Conservation (phyloP, 2,888 invertebrate species). For the Drosophila yooni region DNA sequence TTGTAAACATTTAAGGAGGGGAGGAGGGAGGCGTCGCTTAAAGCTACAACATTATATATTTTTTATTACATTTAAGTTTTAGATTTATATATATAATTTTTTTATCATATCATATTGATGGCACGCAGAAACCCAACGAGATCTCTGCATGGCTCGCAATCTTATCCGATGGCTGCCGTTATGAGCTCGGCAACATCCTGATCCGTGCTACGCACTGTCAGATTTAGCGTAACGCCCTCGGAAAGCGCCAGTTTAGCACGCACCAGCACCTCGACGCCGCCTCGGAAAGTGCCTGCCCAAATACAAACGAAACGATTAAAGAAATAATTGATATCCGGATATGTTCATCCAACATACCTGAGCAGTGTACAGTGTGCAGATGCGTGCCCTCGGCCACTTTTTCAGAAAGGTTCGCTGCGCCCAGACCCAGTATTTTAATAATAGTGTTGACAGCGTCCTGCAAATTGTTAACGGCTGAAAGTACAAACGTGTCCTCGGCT, state of each 20-base stretch:
- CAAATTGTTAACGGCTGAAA: conserved; percentile 91
- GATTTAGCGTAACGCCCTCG: conserved; percentile 96
- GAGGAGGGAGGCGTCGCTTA: conserved; percentile 54
- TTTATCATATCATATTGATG: conserved; percentile 59
- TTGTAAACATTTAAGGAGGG: conserved; percentile 23
- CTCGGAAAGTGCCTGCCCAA: conserved; percentile 91
- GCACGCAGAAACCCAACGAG: conserved; percentile 66
- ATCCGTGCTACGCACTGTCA: conserved; percentile 94
- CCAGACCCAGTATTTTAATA: conserved; percentile 92
- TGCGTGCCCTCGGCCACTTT: conserved; percentile 93
- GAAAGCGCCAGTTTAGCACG: conserved; percentile 91
- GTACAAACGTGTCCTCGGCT: conserved; percentile 96
- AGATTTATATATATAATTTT: conserved; percentile 31
- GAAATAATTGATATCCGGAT: neutral
- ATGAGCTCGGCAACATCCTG: conserved; percentile 94
- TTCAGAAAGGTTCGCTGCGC: conserved; percentile 93
- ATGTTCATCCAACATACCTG: conserved; percentile 86
- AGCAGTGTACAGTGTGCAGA: conserved; percentile 91
- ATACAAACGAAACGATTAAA: neutral
- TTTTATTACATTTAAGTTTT: conserved; percentile 53
- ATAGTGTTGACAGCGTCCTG: conserved; percentile 94
- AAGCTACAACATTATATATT: conserved; percentile 51
- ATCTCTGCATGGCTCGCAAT: conserved; percentile 66
- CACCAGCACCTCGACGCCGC: conserved; percentile 95
- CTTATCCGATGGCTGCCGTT: conserved; percentile 92